Evolutionary conservation across 2,797 vertebrate species (phyloP).

Genomic region (Mustela erminea): DNA sequence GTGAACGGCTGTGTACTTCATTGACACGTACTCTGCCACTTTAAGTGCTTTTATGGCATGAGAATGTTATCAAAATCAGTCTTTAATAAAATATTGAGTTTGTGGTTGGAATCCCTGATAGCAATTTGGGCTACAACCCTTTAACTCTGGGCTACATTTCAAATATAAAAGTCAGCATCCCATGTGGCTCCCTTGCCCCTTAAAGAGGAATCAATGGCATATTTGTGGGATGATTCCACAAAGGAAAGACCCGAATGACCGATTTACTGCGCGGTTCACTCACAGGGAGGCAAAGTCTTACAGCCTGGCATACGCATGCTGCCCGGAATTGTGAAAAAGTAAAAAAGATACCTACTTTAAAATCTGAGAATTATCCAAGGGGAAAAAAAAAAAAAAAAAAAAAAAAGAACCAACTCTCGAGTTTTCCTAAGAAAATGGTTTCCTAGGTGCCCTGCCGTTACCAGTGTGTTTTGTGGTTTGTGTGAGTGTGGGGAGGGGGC

Average conservation of each 20-base stretch:
- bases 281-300: neutral
- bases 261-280: neutral
- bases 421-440: neutral
- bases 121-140: neutral
- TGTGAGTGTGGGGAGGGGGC: neutral
- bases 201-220: neutral
- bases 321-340: neutral
- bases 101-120: neutral
- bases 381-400: neutral
- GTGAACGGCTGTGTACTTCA: neutral
- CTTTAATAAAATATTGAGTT: neutral
- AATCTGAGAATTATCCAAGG: neutral
- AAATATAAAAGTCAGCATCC: neutral
- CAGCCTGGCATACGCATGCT: neutral
- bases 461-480: neutral
- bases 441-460: neutral
- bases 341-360: neutral
- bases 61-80: neutral
- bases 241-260: neutral
- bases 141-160: neutral
- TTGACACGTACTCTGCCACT: neutral
- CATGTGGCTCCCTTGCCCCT: neutral
- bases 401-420: neutral
- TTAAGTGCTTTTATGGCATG: neutral
- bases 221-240: neutral